phyloP scores from a whole-genome alignment of 2,888 invertebrate species.

The Sinopyrophorus schimmeli region DNA sequence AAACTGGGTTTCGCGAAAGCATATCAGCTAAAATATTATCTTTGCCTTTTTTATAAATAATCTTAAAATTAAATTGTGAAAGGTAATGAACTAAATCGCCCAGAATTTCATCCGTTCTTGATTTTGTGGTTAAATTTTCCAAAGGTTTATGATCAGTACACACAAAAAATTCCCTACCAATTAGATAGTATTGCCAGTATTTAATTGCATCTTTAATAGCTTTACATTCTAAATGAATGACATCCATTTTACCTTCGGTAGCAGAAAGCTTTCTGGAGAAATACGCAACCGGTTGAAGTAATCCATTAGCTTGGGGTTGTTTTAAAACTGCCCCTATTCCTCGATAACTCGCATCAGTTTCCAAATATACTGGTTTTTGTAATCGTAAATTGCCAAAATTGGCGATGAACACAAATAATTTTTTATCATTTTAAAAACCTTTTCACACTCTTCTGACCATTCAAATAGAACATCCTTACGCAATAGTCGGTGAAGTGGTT shows the following conservation, averaged over 20 bases:
- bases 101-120: slow-evolving; percentile 10
- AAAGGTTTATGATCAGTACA: neutral
- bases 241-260: slow-evolving; percentile 30
- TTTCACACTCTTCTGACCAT: slow-evolving; percentile 17
- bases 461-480: slow-evolving; percentile 14
- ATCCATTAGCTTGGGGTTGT: slow-evolving; percentile 32
- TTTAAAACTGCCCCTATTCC: slow-evolving; percentile 38
- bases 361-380: neutral
- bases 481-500: slow-evolving; percentile 22
- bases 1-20: slow-evolving; percentile 31
- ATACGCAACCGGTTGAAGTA: slow-evolving; percentile 30
- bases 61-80: slow-evolving; percentile 33
- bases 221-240: slow-evolving; percentile 37
- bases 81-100: slow-evolving; percentile 32
- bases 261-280: slow-evolving; percentile 34
- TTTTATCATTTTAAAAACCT: slow-evolving; percentile 15
- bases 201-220: slow-evolving; percentile 37
- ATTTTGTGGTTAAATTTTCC: neutral
- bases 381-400: slow-evolving; percentile 4
- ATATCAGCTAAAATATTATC: slow-evolving; percentile 32
- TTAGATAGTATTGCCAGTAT: slow-evolving; percentile 37
- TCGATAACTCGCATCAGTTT: slow-evolving; percentile 28
- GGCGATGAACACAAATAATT: slow-evolving; percentile 11
- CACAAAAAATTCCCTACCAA: slow-evolving; percentile 12
- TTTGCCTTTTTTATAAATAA: slow-evolving; percentile 17